A percentile compares a stretch with the other conserved stretches of the same genome.
Evolutionary conservation across 2,113 vertebrate genomes (phyloP).

Genomic region (Daubentonia madagascariensis): DNA sequence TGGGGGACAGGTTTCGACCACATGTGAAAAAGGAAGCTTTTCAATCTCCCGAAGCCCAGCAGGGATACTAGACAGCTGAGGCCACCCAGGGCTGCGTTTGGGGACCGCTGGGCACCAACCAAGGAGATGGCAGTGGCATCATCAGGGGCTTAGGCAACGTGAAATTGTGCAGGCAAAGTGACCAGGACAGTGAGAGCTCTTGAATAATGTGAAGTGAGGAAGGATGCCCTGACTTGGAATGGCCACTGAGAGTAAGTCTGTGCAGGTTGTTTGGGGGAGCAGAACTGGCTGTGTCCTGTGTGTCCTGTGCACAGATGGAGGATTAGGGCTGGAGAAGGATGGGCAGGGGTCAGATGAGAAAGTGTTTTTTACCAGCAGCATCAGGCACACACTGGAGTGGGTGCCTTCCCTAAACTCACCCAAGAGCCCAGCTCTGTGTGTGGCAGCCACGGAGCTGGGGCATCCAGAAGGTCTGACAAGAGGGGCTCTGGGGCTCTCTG

Average conservation of each 20-base stretch:
- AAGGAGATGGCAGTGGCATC: no score
- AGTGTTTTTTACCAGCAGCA: not conserved
- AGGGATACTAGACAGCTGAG: not conserved
- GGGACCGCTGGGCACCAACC: not conserved
- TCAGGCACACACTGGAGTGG: no score
- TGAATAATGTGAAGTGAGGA: not conserved
- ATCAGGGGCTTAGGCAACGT: not conserved
- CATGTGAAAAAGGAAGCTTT: not conserved
- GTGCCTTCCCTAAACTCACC: not conserved
- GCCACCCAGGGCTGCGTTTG: not conserved
- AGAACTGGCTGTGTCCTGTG: not conserved
- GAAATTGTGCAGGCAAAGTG: not conserved
- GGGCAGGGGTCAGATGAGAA: not conserved
- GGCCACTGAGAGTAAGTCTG: fast-evolving
- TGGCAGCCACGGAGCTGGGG: not conserved
- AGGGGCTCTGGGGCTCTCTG: not conserved
- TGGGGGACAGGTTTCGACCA: fast-evolving
- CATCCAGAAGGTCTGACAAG: fast-evolving
- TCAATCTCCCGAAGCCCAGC: fast-evolving
- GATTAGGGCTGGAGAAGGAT: no score
- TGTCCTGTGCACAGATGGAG: not conserved
- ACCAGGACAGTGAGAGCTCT: not conserved
- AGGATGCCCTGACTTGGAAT: not conserved
- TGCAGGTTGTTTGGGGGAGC: not conserved
- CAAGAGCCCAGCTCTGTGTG: not conserved